Evolutionary conservation across 2,113 vertebrate genomes (phyloP), one percentile per base, ranked within the genome.

Genomic region (Bos javanicus): DNA sequence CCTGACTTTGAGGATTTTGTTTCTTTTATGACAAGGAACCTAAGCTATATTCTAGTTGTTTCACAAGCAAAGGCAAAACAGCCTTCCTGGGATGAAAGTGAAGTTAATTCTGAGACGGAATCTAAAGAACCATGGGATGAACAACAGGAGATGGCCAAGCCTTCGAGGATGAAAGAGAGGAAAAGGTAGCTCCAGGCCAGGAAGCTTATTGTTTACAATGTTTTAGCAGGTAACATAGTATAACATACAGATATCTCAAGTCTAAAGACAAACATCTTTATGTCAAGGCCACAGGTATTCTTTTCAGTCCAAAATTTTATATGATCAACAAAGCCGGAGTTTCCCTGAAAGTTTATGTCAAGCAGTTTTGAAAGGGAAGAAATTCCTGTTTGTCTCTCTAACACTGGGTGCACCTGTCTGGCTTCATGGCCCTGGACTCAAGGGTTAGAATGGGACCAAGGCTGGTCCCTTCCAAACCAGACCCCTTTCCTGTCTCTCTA

Each of bases 1-100:
- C 98, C 97, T 87, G 98, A 99, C 57, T 99, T 99, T 98, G 98
- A 99, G 0, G 98, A 98, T 6, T 99, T 99, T 95, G 74, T 99
- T 87, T 39, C 87, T 93, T 98, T 98, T 67, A 99, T 99, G 98
- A 98, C 97, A 94, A 97, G 56, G 36, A 92, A 91, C 94, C 93
- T 98, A 4, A 98, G 98, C 90, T 94, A 97, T 2, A 15, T 99
- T 97, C 94, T 99, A 96, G 64, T 98, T 86, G 50, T 98, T 64
- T 16, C 91, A 78, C 97, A 95, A 97, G 78, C 36, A 97, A 96
- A 85, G 83, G 56, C 96, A 52, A 0, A 71, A 43, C 1, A 39
- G 13, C 1, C 4, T 87, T 1, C 1, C 17, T 4, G 3, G 52
- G 43, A 59, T 50, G 87, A 95, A 78, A 30, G 0, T 54, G 19